phyloP scores from a whole-genome alignment of 2,113 vertebrate genomes.

The Deroptyus accipitrinus region DNA sequence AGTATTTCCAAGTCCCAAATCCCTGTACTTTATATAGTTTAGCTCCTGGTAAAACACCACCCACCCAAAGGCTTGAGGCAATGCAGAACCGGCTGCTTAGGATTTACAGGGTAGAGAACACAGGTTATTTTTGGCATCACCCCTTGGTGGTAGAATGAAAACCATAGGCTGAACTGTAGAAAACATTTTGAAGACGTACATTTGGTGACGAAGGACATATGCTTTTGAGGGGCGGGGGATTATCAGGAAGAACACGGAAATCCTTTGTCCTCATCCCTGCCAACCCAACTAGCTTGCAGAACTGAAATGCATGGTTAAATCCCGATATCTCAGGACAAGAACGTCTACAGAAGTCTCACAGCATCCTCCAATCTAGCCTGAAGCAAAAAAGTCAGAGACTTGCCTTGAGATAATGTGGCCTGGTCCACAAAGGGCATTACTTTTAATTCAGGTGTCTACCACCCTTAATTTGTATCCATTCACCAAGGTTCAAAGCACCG shows the following conservation, averaged over 20 bases:
- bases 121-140: neutral
- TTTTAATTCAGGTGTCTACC: neutral
- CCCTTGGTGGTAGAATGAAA: neutral
- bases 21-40: neutral
- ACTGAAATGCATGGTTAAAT: neutral
- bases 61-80: constrained; percentile 15
- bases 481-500: neutral
- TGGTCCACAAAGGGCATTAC: neutral
- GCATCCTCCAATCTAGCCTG: neutral
- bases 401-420: neutral
- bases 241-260: neutral
- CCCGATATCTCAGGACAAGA: neutral
- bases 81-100: neutral
- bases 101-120: neutral
- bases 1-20: neutral
- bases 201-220: neutral
- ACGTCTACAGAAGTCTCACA: neutral
- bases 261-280: neutral
- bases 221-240: neutral
- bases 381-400: neutral
- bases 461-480: neutral
- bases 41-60: constrained; percentile 19
- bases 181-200: neutral
- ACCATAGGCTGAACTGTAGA: neutral
- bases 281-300: neutral